Base-by-base conservation (phyloP, 1,140 invertebrate species). In the Meteorus sp. region DNA sequence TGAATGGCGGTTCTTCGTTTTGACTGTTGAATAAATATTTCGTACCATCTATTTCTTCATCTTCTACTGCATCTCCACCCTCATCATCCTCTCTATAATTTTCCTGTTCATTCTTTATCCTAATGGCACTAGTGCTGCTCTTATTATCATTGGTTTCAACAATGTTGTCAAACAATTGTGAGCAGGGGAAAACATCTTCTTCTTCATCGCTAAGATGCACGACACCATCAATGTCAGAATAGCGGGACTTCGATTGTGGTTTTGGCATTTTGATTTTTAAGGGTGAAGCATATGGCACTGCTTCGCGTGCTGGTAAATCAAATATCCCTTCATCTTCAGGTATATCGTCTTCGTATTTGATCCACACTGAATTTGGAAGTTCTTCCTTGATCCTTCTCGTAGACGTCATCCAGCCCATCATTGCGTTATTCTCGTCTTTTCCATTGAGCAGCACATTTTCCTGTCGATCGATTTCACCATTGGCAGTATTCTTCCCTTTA, bases 21-120 rank as follows among this genome's bases (percentile, higher is more conserved):
- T 53, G 33, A 53, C 51, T 53, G 51, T 41, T 20, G 19, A 53
- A 53, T 23, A 53, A 41, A 23, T 53, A 31, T 8, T 33, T 51
- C 8, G 11, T 20, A 2, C n/a, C n/a, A 25, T 53, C 35, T n/a
- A 15, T 39, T 11, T 47, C 41, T 11, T 9, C 11, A 6, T 56
- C 44, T 20, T 37, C 22, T 1, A 39, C 22, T 1, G 23, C 51
- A 20, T 9, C 11, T 15, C 27, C 27, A 20, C 8, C 8, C 8
- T 55, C 48, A 3, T 31, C 31, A 7, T 41, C 23, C 9, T 23
- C 13, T 20, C 19, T 41, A 13, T 27, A 25, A 25, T 25, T 47
- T 23, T 13, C 13, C 3, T 7, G 9, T 25, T 6, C 17, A 19
- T 15, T 8, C 6, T 19, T 20, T 6, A 6, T 9, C 9, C 22